A percentile compares a stretch with the other conserved stretches of the same genome.
phyloP scores from a whole-genome alignment of 2,888 invertebrate genomes.

The Coremacera marginata region DNA sequence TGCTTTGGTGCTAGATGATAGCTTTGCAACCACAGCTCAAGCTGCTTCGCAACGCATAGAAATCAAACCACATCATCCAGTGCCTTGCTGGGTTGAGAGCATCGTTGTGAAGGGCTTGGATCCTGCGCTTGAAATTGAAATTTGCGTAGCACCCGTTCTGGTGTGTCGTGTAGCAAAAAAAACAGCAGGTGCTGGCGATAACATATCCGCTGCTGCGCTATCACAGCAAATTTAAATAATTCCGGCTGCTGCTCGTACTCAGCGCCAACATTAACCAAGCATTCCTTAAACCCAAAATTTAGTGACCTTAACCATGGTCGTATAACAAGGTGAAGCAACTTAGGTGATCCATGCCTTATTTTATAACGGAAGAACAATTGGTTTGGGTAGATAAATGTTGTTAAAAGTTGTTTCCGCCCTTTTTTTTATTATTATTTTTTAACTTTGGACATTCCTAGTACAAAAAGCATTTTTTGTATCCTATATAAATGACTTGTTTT shows the following conservation, averaged over 20 bases:
- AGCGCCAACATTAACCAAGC: background rate
- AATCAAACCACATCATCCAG: conserved; percentile 79
- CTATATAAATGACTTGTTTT: background rate
- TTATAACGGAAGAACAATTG: no score
- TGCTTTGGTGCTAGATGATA: conserved; percentile 82
- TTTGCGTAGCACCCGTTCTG: conserved; percentile 86
- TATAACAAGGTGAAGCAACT: background rate
- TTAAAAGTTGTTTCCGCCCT: no score
- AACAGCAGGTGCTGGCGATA: conserved; percentile 90
- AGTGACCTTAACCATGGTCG: conserved; percentile 7
- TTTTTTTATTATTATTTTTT: background rate
- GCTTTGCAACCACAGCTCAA: conserved; percentile 80
- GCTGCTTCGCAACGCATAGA: conserved; percentile 72
- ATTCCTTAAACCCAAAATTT: conserved; percentile 10
- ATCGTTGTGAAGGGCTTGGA: conserved; percentile 58
- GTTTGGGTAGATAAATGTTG: no score
- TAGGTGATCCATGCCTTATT: background rate
- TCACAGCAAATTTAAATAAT: conserved; percentile 73
- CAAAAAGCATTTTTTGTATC: background rate
- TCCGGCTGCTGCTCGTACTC: background rate
- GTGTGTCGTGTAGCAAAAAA: conserved; percentile 85
- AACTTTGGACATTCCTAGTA: conserved; percentile 12
- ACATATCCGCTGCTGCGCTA: conserved; percentile 89
- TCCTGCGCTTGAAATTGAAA: conserved; percentile 68
- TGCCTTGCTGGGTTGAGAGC: conserved; percentile 84